Percentiles rank a stretch among this genome's conserved stretches.
Conservation (phyloP, 2,113 vertebrate genomes). For the Abramis brama region DNA sequence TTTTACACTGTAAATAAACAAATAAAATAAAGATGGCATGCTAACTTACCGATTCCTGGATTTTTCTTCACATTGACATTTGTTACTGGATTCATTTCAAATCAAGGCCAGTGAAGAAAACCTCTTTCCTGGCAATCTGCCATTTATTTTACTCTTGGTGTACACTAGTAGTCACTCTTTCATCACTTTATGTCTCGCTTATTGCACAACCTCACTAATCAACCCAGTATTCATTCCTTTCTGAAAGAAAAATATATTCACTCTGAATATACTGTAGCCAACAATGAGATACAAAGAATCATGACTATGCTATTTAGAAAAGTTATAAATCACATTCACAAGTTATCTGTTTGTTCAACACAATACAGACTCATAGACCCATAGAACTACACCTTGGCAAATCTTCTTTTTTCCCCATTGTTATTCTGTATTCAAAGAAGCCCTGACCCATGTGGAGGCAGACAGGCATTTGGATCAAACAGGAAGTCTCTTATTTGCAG, state of each 20-base stretch:
- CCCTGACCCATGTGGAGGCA: neutral
- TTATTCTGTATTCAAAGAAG: neutral
- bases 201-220: neutral
- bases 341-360: neutral
- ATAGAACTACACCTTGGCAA: neutral
- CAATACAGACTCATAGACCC: neutral
- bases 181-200: neutral
- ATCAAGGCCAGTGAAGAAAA: neutral
- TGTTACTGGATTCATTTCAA: neutral
- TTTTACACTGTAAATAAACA: neutral
- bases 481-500: conserved; percentile 31
- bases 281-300: neutral
- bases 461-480: neutral
- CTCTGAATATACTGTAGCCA: neutral
- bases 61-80: neutral
- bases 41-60: neutral
- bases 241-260: neutral
- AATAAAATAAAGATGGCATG: neutral
- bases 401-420: neutral
- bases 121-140: neutral
- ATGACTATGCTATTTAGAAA: conserved; percentile 7
- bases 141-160: neutral
- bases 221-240: neutral
- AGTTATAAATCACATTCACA: neutral
- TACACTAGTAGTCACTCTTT: conserved; percentile 45